Evolutionary conservation across 2,888 invertebrate genomes (phyloP).

Genomic region (Poecilus cupreus): DNA sequence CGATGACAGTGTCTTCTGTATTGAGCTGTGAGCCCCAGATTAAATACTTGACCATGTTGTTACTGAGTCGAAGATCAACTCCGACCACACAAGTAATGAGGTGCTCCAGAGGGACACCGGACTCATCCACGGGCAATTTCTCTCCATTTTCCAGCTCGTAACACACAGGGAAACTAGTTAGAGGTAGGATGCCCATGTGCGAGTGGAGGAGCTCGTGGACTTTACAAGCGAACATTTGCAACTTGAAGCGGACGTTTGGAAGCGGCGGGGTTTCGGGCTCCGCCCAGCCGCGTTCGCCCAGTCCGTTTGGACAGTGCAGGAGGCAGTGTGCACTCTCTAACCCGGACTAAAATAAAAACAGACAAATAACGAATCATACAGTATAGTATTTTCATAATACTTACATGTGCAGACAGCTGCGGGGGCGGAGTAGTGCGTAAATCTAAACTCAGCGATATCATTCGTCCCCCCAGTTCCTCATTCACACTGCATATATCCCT

Average conservation of each 20-base stretch:
- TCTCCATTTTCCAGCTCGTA: slow-evolving; percentile 84
- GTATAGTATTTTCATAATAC: background rate
- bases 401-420: slow-evolving; percentile 66
- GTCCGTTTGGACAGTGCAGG: slow-evolving; percentile 78
- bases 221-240: slow-evolving; percentile 79
- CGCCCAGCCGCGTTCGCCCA: slow-evolving; percentile 82
- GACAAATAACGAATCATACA: background rate
- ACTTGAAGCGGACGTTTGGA: slow-evolving; percentile 80
- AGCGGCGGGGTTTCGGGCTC: slow-evolving; percentile 80
- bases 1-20: slow-evolving; percentile 67
- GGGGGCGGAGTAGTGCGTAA: slow-evolving; percentile 77
- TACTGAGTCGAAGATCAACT: slow-evolving; percentile 76
- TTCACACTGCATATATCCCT: slow-evolving; percentile 85
- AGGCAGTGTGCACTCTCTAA: slow-evolving; percentile 77
- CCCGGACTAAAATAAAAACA: slow-evolving; percentile 31
- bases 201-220: slow-evolving; percentile 81
- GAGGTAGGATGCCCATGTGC: slow-evolving; percentile 85
- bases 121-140: slow-evolving; percentile 77
- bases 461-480: slow-evolving; percentile 82
- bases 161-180: slow-evolving; percentile 88
- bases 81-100: slow-evolving; percentile 89
- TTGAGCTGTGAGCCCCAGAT: slow-evolving; percentile 70
- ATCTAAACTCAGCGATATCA: slow-evolving; percentile 79
- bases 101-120: slow-evolving; percentile 92
- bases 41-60: slow-evolving; percentile 74